A percentile compares a stretch with the other conserved stretches of the same genome.
Conservation (phyloP, 2,888 invertebrate genomes). For the Parnassius glacialis region DNA sequence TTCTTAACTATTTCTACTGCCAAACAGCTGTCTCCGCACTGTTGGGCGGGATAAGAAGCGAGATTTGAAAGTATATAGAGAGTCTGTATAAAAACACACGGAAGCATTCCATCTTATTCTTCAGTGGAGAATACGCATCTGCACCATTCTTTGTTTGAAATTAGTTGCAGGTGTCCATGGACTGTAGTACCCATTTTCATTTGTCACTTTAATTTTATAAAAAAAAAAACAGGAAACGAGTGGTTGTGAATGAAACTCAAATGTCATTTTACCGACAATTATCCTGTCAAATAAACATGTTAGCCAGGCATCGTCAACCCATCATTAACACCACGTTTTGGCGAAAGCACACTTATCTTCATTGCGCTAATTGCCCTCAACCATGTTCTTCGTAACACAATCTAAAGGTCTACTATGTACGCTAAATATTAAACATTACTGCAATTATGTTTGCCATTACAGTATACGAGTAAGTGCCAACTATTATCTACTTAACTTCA, state of each 20-base stretch:
- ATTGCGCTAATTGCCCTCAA: conserved; percentile 33
- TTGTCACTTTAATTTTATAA: too few relatives aligned
- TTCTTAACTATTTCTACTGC: too few relatives aligned
- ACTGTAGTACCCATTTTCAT: too few relatives aligned
- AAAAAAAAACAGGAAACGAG: too few relatives aligned
- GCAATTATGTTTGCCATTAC: conserved; percentile 12
- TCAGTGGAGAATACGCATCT: too few relatives aligned
- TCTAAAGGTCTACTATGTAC: conserved; percentile 29
- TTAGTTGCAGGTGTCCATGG: too few relatives aligned
- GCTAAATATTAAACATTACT: conserved; percentile 33
- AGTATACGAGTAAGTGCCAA: not conserved
- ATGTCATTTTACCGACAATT: conserved; percentile 51
- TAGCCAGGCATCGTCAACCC: conserved; percentile 35
- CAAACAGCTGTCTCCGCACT: too few relatives aligned
- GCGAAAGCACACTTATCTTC: conserved; percentile 36
- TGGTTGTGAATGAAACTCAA: conserved; percentile 23
- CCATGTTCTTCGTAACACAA: conserved; percentile 15
- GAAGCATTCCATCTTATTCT: too few relatives aligned
- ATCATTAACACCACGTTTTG: conserved; percentile 39
- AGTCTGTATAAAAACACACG: too few relatives aligned
- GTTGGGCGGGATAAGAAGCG: too few relatives aligned
- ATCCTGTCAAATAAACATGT: conserved; percentile 52
- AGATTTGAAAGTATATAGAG: too few relatives aligned
- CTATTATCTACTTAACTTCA: not conserved
- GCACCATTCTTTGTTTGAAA: too few relatives aligned